Conservation (phyloP, 2,888 invertebrate species). For the Cheilosia vulpina region DNA sequence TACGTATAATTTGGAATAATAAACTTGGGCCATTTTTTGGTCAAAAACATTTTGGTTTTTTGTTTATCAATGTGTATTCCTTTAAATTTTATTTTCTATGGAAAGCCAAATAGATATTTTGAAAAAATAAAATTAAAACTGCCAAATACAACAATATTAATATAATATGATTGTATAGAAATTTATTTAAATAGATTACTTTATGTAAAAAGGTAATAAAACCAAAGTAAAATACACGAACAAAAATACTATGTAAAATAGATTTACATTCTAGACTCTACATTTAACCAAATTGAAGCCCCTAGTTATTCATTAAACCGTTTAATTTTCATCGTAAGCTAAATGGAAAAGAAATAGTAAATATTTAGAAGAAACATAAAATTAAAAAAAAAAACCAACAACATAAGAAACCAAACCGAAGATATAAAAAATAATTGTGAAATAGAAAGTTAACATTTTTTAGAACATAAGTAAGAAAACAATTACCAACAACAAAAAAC, state of each 20-base stretch:
- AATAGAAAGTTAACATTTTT: constrained; percentile 82
- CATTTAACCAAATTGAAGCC: constrained; percentile 19
- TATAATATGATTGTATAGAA: constrained; percentile 43
- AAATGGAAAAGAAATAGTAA: constrained; percentile 16
- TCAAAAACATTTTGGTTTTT: too few species aligned
- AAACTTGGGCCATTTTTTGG: too few species aligned
- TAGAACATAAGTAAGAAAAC: constrained; percentile 78
- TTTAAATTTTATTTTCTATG: background rate
- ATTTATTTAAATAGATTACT: constrained; percentile 27
- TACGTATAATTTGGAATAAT: too few species aligned
- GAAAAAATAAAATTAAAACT: constrained; percentile 45
- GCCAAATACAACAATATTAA: constrained; percentile 67
- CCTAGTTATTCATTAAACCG: constrained; percentile 27
- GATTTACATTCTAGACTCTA: constrained; percentile 33
- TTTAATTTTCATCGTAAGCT: constrained; percentile 33
- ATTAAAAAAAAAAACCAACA: constrained; percentile 32
- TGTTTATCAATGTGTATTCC: background rate
- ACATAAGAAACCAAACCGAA: constrained; percentile 71
- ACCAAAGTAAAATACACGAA: constrained; percentile 23
- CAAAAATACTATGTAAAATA: constrained; percentile 35
- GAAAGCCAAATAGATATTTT: constrained; percentile 27
- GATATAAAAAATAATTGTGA: constrained; percentile 80
- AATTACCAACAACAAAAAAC: constrained; percentile 46
- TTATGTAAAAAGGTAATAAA: constrained; percentile 28
- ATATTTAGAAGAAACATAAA: constrained; percentile 11